Base-by-base conservation (phyloP, 2,797 vertebrate species). In the Karalla daura region DNA sequence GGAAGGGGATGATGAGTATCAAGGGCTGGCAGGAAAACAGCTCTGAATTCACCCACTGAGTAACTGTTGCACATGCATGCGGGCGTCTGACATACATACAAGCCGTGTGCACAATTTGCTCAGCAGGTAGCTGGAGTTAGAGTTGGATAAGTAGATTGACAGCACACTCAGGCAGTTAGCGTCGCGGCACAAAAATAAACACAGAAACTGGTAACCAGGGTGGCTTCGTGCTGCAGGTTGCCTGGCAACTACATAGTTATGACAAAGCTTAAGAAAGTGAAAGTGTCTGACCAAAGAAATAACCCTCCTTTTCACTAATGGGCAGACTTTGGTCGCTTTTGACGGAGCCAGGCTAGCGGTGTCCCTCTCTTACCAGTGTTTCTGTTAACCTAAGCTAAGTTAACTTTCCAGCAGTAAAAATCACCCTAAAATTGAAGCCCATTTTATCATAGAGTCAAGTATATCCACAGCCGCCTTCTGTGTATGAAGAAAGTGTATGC, bases 311-410 rank as follows among this genome's bases (percentile, higher is more conserved):
- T 21, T 5, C 14, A 5, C 39, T 43, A 27, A 5, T 12, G 20
- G 27, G 15, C 15, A 2, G 44, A 33, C 47, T 36, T 43, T 59
- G 17, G 9, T 37, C 27, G 10, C 15, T 30, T 51, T 9, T 6
- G 8, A 39, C 6, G 40, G 10, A 45, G 24, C 32, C 15, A 7
- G 7, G 17, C 28, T 35, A 28, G 17, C 17, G 20, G 39, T 40
- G 43, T 27, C 23, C n/a, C 2, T 23, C 20, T 17, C 11, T 17
- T 15, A n/a, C 44, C 44, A n/a, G 10, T n/a, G 5, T 21, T 28
- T 15, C 13, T 46, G 24, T 33, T 37, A 28, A 45, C 46, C 46
- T 47, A 46, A 45, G 55, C 46, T 47, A 46, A 46, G 41, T 13
- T 14, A 44, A 44, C 41, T n/a, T n/a, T n/a, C n/a, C n/a, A n/a